Evolutionary conservation across 2,888 invertebrate genomes (phyloP).

Genomic region (Himalopsyche japonica): DNA sequence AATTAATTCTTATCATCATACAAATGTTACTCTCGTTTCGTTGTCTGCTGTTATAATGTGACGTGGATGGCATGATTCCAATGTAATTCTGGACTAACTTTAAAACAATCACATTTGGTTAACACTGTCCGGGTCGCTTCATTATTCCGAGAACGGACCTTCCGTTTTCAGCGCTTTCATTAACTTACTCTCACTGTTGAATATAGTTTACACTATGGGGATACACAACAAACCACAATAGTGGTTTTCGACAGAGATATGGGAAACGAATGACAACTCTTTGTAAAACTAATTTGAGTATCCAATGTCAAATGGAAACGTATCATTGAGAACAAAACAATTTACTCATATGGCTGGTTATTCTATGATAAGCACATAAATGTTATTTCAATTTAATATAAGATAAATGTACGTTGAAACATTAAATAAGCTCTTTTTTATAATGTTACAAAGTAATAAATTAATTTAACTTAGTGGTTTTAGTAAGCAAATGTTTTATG

Average conservation of each 20-base stretch:
- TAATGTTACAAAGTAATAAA: too few relatives aligned
- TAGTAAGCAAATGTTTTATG: too few relatives aligned
- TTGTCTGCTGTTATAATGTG: neutral
- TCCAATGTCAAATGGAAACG: neutral
- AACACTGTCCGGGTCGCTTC: neutral
- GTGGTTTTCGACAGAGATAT: neutral
- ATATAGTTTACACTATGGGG: neutral
- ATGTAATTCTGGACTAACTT: neutral
- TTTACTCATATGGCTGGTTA: too few relatives aligned
- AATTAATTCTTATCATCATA: too few relatives aligned
- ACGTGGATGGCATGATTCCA: neutral
- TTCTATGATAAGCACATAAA: too few relatives aligned
- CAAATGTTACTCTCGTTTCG: too few relatives aligned
- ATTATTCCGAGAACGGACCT: neutral
- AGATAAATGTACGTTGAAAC: too few relatives aligned
- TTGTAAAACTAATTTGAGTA: neutral
- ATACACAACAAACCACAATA: neutral
- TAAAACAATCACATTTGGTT: neutral
- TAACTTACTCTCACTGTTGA: neutral
- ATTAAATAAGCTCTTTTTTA: too few relatives aligned
- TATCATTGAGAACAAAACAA: too few relatives aligned
- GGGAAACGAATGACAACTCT: neutral
- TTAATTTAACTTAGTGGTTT: too few relatives aligned
- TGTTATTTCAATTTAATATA: too few relatives aligned
- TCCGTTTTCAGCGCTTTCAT: neutral